Evolutionary conservation across 1,140 invertebrate genomes (phyloP).

Genomic region (Arctopsyche grandis): DNA sequence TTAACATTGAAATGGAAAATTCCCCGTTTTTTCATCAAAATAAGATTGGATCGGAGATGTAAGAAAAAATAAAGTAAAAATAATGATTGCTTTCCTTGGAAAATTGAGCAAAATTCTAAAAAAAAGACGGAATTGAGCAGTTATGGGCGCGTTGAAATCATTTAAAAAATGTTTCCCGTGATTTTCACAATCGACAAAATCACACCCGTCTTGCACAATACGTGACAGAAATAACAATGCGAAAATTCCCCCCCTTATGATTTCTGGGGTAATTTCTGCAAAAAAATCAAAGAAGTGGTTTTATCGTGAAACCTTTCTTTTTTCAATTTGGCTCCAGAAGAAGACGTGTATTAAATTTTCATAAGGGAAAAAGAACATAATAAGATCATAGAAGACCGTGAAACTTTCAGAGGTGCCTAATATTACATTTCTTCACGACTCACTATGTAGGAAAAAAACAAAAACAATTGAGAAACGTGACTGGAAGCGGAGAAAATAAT

Average conservation of each 20-base stretch:
- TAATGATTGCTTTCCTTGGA: no score
- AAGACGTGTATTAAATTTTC: constrained; percentile 20
- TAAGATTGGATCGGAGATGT: no score
- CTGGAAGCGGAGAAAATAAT: background rate
- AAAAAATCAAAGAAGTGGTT: background rate
- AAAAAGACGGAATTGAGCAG: background rate
- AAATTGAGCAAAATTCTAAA: no score
- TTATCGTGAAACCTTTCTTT: background rate
- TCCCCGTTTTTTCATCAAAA: no score
- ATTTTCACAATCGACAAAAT: constrained; percentile 29
- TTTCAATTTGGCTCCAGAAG: background rate
- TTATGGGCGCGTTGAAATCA: constrained; percentile 12
- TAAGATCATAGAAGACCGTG: background rate
- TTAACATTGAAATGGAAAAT: no score
- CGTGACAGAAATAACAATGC: constrained; percentile 6
- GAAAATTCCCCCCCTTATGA: background rate
- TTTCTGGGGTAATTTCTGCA: background rate
- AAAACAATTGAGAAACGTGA: background rate
- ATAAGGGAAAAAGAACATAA: constrained; percentile 11
- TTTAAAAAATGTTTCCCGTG: constrained; percentile 16
- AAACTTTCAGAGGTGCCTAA: constrained; percentile 16
- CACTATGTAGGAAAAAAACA: constrained; percentile 3
- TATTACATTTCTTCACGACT: background rate
- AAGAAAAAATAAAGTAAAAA: no score
- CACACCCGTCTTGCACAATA: background rate